Percentiles rank a stretch among this genome's conserved stretches.
phyloP scores from a whole-genome alignment of 2,113 vertebrate genomes.

The Argyrosomus japonicus region DNA sequence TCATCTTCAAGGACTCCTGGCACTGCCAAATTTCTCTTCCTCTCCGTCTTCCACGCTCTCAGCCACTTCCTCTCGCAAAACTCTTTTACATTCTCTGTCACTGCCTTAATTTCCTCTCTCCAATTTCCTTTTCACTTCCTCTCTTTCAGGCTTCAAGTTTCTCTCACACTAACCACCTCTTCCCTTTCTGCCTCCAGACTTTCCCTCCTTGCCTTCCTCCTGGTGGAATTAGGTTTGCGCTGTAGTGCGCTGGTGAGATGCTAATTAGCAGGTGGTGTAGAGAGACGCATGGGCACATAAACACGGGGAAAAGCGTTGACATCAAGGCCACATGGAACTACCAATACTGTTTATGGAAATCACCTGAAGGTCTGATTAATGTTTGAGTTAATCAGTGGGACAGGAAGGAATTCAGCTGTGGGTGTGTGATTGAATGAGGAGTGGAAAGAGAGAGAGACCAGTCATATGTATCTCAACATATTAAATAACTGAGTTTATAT shows the following conservation, averaged over 20 bases:
- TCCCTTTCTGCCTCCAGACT: conserved; percentile 37
- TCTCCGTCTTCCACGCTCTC: conserved; percentile 54
- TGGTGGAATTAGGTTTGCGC: conserved; percentile 28
- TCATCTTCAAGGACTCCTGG: conserved; percentile 71
- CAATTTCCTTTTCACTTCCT: conserved; percentile 59
- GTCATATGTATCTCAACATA: conserved; percentile 23
- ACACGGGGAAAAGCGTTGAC: conserved; percentile 70
- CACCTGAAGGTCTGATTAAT: conserved; percentile 77
- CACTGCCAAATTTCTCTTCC: conserved; percentile 62
- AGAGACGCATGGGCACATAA: conserved; percentile 66
- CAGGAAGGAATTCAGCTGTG: conserved; percentile 61
- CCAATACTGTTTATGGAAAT: conserved; percentile 77
- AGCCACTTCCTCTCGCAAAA: conserved; percentile 55
- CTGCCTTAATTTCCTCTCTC: conserved; percentile 57
- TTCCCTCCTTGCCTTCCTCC: conserved; percentile 20
- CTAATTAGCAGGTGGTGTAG: conserved; percentile 70
- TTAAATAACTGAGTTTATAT: conserved; percentile 17
- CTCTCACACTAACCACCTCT: conserved; percentile 37
- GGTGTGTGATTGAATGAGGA: conserved; percentile 31
- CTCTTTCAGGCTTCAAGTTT: conserved; percentile 42
- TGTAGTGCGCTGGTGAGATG: conserved; percentile 46
- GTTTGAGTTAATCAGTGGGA: conserved; percentile 74
- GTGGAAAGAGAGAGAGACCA: background rate
- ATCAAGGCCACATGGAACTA: conserved; percentile 61
- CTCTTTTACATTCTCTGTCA: conserved; percentile 54